Percentiles rank a stretch among this genome's conserved stretches.
Evolutionary conservation across 2,113 vertebrate species (phyloP).

Genomic region (Sinosuthora webbiana): DNA sequence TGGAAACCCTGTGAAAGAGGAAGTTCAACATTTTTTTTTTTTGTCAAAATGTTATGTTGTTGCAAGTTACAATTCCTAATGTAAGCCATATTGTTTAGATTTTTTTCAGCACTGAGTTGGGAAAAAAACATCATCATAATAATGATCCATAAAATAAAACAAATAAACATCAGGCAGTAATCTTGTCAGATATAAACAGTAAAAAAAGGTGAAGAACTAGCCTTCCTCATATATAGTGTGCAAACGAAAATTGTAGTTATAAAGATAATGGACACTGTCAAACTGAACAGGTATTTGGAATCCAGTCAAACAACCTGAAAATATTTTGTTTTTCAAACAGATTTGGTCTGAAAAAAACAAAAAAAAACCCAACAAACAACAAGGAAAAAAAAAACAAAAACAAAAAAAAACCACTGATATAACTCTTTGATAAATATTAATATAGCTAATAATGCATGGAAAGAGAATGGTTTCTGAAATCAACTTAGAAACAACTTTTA

Average conservation of each 20-base stretch:
- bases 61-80: not conserved
- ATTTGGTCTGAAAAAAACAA: not conserved
- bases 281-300: not conserved
- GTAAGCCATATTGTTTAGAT: not conserved
- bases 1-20: not conserved
- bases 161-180: not conserved
- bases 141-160: not conserved
- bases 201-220: not conserved
- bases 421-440: not conserved
- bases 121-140: not conserved
- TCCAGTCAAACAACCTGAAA: not conserved
- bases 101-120: not conserved
- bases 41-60: not conserved
- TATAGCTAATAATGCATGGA: not conserved
- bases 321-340: not conserved
- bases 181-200: fast-evolving
- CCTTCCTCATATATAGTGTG: not conserved
- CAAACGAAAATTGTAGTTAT: not conserved
- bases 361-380: not conserved
- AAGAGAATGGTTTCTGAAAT: not conserved
- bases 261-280: not conserved
- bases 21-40: not conserved
- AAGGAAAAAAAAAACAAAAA: no score
- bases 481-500: not conserved
- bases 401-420: not conserved